phyloP scores from a whole-genome alignment of 2,797 vertebrate species.

The Gallinago nigripennis region DNA sequence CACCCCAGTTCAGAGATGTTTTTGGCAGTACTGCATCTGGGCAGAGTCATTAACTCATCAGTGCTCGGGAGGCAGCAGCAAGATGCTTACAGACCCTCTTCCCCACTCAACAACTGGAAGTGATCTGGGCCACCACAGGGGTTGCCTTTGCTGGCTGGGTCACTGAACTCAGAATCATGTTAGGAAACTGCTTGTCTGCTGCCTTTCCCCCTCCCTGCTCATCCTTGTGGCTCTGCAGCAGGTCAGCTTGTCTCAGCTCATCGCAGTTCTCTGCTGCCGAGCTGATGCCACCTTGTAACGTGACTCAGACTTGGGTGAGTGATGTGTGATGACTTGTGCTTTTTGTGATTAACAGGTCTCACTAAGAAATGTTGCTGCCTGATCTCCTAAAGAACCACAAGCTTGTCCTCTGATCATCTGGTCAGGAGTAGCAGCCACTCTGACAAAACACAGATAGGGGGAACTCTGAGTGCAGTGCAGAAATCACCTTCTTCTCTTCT shows the following conservation, averaged over 20 bases:
- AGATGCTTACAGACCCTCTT: neutral
- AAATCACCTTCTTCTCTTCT: neutral
- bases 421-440: neutral
- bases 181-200: neutral
- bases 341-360: neutral
- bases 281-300: neutral
- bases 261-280: neutral
- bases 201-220: neutral
- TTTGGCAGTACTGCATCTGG: neutral
- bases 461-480: neutral
- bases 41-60: neutral
- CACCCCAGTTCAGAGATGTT: neutral
- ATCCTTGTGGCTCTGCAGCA: fast-evolving
- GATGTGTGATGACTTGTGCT: neutral
- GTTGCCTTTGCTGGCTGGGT: neutral
- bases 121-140: neutral
- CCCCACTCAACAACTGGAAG: neutral
- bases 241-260: neutral
- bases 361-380: neutral
- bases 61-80: neutral
- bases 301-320: neutral
- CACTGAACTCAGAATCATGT: fast-evolving
- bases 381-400: neutral
- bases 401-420: neutral
- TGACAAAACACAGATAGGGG: neutral